Evolutionary conservation across 1,140 invertebrate genomes (phyloP).

Genomic region (Aphaenogaster floridana): DNA sequence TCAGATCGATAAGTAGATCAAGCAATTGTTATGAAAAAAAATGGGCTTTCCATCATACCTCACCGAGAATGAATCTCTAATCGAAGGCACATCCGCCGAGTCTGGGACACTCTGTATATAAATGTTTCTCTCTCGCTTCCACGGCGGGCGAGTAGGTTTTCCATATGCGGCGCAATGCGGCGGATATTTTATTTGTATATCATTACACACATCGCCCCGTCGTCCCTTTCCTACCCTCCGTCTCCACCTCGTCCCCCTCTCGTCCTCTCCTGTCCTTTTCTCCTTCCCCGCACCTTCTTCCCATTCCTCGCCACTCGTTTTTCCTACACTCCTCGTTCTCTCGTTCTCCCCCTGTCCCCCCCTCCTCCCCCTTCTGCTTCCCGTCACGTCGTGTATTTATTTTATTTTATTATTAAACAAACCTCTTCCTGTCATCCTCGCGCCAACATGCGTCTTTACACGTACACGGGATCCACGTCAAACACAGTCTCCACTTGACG

Average conservation of each 20-base stretch:
- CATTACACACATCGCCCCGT: constrained; percentile 69
- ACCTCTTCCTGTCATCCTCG: constrained; percentile 60
- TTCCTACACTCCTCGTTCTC: constrained; percentile 48
- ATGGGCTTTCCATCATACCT: neutral
- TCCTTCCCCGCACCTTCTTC: constrained; percentile 67
- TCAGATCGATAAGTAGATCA: neutral
- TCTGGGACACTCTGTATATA: constrained; percentile 66
- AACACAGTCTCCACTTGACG: constrained; percentile 64
- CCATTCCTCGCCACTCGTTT: constrained; percentile 45
- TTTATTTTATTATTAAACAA: constrained; percentile 84
- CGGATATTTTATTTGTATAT: constrained; percentile 77
- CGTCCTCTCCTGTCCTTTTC: constrained; percentile 45
- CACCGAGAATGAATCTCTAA: neutral
- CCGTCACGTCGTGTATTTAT: constrained; percentile 79
- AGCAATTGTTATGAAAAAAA: constrained; percentile 23
- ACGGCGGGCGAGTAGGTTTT: constrained; percentile 69
- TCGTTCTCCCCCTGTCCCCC: constrained; percentile 24
- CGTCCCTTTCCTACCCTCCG: constrained; percentile 59
- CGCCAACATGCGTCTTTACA: constrained; percentile 60
- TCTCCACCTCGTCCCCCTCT: constrained; percentile 64
- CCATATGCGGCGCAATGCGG: constrained; percentile 63
- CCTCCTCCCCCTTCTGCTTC: constrained; percentile 8
- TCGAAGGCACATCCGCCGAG: constrained; percentile 18
- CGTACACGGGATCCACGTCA: constrained; percentile 56
- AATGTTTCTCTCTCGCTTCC: constrained; percentile 47